Percentiles rank a stretch among this genome's conserved stretches.
phyloP scores from a whole-genome alignment of 2,113 vertebrate species.

The Bambusicola thoracicus region DNA sequence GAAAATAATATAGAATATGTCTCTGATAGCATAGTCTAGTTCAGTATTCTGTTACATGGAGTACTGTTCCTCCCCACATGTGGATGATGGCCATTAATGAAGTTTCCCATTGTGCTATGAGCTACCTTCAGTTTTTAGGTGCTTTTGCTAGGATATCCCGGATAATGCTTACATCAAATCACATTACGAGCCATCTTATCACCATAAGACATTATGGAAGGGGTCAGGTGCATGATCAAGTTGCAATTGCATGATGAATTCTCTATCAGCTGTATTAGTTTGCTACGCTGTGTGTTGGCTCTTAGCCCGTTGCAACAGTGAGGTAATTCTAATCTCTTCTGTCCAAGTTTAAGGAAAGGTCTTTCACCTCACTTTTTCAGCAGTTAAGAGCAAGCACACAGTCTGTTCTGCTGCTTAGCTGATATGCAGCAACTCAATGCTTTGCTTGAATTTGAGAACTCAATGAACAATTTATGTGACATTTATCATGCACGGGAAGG shows the following conservation, averaged over 20 bases:
- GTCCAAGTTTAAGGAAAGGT: not conserved
- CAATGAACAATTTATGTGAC: not conserved
- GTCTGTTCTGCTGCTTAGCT: not conserved
- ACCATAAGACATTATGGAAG: not conserved
- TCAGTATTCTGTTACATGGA: not conserved
- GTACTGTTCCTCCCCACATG: not conserved
- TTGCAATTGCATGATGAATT: not conserved
- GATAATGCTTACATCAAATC: not conserved
- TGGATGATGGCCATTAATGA: not conserved
- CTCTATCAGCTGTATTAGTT: rapidly evolving
- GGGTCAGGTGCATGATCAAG: not conserved
- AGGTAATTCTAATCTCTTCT: not conserved
- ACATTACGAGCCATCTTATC: not conserved
- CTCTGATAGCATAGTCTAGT: not conserved
- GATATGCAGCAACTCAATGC: not conserved
- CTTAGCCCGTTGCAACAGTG: not conserved
- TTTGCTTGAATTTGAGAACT: not conserved
- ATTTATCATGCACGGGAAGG: not conserved
- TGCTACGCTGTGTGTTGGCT: not conserved
- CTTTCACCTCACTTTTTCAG: not conserved
- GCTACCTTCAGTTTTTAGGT: not conserved
- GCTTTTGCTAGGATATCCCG: not conserved
- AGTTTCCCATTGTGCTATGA: not conserved
- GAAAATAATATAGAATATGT: not conserved
- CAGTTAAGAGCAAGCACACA: not conserved